Evolutionary conservation across 2,888 invertebrate genomes (phyloP).

Genomic region (Strigamia maritima): DNA sequence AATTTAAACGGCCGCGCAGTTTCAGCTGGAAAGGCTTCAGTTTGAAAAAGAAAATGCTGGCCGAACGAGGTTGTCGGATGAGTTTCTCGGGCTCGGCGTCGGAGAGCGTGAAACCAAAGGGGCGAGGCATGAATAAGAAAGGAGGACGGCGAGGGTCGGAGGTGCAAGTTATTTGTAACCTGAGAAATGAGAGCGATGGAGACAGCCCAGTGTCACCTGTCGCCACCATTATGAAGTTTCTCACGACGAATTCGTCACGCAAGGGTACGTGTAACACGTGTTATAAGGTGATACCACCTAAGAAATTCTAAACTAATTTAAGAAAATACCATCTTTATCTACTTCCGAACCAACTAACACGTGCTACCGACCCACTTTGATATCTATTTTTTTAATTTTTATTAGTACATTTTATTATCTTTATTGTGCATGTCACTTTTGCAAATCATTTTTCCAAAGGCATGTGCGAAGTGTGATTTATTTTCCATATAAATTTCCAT

Average conservation of each 20-base stretch:
- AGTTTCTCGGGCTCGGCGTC: conserved; percentile 22
- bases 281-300: background rate
- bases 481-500: background rate
- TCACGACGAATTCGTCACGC: conserved; percentile 2
- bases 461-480: conserved; percentile 6
- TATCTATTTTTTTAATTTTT: background rate
- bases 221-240: conserved; percentile 34
- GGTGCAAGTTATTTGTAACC: conserved; percentile 20
- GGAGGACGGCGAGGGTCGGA: conserved; percentile 34
- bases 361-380: conserved; percentile 37
- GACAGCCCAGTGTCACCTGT: conserved; percentile 19
- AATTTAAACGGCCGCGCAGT: conserved; percentile 40
- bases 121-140: background rate
- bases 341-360: conserved; percentile 31
- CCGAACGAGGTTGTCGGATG: background rate
- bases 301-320: conserved; percentile 1
- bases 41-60: conserved; percentile 37
- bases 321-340: background rate
- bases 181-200: conserved; percentile 37
- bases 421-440: conserved; percentile 6
- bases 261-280: conserved; percentile 40
- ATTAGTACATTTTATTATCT: background rate
- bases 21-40: conserved; percentile 42
- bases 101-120: background rate
- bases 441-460: background rate